Conservation (phyloP, 1,140 invertebrate species). For the Drosophila malerkotliana region DNA sequence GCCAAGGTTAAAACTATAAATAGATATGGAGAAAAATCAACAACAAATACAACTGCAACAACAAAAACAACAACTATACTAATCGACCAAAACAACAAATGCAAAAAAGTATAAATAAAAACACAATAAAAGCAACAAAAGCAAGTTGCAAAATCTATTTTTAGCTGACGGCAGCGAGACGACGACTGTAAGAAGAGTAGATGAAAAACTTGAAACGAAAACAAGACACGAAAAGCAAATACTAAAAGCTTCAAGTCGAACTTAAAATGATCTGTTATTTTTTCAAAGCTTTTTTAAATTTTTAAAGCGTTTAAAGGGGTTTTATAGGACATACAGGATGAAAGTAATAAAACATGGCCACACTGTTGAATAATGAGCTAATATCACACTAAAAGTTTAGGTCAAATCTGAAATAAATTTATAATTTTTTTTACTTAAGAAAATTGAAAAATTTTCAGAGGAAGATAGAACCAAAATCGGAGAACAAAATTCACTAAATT, state of each 20-base stretch:
- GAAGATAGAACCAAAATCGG: too few species aligned
- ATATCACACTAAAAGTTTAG: too few species aligned
- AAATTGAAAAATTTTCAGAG: too few species aligned
- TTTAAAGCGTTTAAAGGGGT: not conserved
- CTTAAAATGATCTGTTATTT: constrained; percentile 1
- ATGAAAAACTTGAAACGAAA: constrained; percentile 44
- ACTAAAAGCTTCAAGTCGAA: constrained; percentile 10
- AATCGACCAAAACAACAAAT: constrained; percentile 12
- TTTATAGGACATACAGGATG: too few species aligned
- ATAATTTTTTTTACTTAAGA: too few species aligned
- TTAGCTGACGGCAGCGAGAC: constrained; percentile 31
- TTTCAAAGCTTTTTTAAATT: not conserved
- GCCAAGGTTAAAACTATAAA: constrained; percentile 54
- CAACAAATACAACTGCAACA: constrained; percentile 19
- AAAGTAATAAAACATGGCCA: too few species aligned
- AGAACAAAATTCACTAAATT: too few species aligned
- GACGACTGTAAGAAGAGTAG: constrained; percentile 33
- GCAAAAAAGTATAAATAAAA: constrained; percentile 14
- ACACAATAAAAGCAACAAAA: constrained; percentile 16
- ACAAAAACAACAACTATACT: constrained; percentile 3
- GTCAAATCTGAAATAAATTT: too few species aligned
- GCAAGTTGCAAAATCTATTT: constrained; percentile 51
- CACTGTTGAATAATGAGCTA: too few species aligned
- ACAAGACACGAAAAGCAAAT: constrained; percentile 28
- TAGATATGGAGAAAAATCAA: constrained; percentile 58